Conservation (phyloP, 2,113 vertebrate genomes). For the Morone chrysops region DNA sequence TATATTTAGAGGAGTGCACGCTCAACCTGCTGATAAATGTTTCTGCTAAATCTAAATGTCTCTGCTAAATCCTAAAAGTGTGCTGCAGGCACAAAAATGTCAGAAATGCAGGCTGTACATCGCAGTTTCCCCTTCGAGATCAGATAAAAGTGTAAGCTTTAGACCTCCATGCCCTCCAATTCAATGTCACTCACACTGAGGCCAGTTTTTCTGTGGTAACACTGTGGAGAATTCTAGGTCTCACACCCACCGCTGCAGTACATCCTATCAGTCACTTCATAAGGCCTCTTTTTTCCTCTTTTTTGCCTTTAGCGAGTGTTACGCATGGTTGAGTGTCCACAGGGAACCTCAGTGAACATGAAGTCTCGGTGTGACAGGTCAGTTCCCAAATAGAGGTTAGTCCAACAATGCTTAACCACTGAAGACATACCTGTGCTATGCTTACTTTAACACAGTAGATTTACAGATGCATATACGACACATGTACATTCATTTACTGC, state of each 20-base stretch:
- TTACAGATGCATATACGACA: not conserved
- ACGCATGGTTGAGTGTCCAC: constrained; percentile 58
- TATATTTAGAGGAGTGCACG: not conserved
- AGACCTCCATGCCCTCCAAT: constrained; percentile 50
- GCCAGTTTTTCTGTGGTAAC: constrained; percentile 45
- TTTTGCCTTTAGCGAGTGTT: constrained; percentile 55
- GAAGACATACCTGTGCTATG: constrained; percentile 16
- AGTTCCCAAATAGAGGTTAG: constrained; percentile 41
- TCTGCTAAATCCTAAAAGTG: constrained; percentile 1
- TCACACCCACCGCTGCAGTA: constrained; percentile 33
- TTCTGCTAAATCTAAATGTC: constrained; percentile 16
- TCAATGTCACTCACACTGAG: constrained; percentile 52
- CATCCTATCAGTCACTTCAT: constrained; percentile 62
- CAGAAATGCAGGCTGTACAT: not conserved
- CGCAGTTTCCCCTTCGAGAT: constrained; percentile 38
- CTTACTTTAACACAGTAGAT: not conserved
- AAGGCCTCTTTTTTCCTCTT: constrained; percentile 25
- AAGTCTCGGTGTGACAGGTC: constrained; percentile 65
- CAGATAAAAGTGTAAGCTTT: constrained; percentile 60
- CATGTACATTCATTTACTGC: not conserved
- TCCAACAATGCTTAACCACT: constrained; percentile 37
- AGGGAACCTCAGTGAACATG: constrained; percentile 59
- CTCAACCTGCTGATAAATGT: constrained; percentile 33
- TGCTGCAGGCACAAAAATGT: constrained; percentile 25
- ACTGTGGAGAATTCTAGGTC: constrained; percentile 59